These are phyloP conservation scores for Lycaena phlaeas DNA, from an alignment of 2,888 invertebrate genomes.

Conservation along the genomic window DNA sequence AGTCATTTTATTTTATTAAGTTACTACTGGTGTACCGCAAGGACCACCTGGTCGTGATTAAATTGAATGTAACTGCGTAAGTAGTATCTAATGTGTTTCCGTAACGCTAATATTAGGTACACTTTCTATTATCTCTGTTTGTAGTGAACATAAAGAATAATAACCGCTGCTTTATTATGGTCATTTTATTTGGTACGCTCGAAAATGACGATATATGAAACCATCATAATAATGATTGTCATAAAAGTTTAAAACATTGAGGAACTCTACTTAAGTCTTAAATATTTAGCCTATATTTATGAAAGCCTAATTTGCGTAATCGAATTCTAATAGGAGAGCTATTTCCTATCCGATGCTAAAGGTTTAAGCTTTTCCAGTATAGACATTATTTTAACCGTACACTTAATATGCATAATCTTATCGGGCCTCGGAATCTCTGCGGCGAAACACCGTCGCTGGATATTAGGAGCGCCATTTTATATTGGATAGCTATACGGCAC, in stretches of 20 bases:
- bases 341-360: slow-evolving; percentile 24
- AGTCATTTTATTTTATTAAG: slow-evolving; percentile 34
- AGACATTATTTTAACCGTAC: slow-evolving; percentile 66
- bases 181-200: too few relatives aligned
- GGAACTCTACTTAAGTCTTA: too few relatives aligned
- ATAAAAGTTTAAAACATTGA: too few relatives aligned
- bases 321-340: slow-evolving; percentile 7
- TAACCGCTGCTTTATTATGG: too few relatives aligned
- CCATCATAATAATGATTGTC: too few relatives aligned
- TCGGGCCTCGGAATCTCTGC: slow-evolving; percentile 65
- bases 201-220: too few relatives aligned
- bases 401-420: slow-evolving; percentile 74
- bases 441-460: slow-evolving; percentile 62
- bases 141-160: too few relatives aligned
- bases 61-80: slow-evolving; percentile 57
- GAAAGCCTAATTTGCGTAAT: not conserved
- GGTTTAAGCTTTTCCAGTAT: slow-evolving; percentile 51
- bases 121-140: slow-evolving; percentile 30
- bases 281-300: too few relatives aligned
- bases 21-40: slow-evolving; percentile 41
- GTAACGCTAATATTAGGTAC: slow-evolving; percentile 45
- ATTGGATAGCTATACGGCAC: slow-evolving; percentile 72
- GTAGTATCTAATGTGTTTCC: slow-evolving; percentile 45
- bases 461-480: slow-evolving; percentile 74
- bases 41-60: slow-evolving; percentile 60